Percentiles rank a stretch among this genome's conserved stretches.
Evolutionary conservation across 2,113 vertebrate genomes (phyloP).

Genomic region (Gallinago paraguaiae): DNA sequence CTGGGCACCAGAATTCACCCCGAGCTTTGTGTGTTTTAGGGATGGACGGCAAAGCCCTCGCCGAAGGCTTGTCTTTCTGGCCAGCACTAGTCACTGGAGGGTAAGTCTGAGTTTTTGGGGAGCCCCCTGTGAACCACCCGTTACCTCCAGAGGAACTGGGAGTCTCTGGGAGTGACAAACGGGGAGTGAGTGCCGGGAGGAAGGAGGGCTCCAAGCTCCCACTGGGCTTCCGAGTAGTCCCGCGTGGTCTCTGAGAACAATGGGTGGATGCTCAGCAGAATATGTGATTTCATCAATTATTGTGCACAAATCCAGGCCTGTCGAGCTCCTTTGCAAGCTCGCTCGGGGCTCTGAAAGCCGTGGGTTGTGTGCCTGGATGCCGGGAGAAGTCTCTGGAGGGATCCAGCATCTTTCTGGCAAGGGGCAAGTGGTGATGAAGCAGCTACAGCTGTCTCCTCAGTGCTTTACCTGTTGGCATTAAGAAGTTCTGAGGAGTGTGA

Average conservation of each 20-base stretch:
- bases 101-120: not conserved
- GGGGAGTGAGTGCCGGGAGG: not conserved
- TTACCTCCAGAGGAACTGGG: not conserved
- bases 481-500: not conserved
- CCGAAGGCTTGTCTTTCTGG: not conserved
- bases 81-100: not conserved
- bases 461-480: not conserved
- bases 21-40: not conserved
- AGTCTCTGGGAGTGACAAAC: not conserved
- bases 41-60: not conserved
- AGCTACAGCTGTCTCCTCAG: not conserved
- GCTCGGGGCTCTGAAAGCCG: not conserved
- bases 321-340: not conserved
- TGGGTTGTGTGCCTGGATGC: not conserved
- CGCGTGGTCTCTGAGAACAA: not conserved
- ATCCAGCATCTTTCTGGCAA: not conserved
- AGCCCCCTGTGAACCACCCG: rapidly evolving
- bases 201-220: not conserved
- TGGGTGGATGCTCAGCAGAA: not conserved
- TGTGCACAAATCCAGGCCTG: not conserved
- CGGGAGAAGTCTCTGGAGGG: not conserved
- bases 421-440: not conserved
- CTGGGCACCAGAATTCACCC: not conserved
- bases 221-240: not conserved
- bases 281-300: not conserved